A percentile compares a stretch with the other conserved stretches of the same genome.
Conservation (phyloP, 2,888 invertebrate genomes). For the Chirona hameri region DNA sequence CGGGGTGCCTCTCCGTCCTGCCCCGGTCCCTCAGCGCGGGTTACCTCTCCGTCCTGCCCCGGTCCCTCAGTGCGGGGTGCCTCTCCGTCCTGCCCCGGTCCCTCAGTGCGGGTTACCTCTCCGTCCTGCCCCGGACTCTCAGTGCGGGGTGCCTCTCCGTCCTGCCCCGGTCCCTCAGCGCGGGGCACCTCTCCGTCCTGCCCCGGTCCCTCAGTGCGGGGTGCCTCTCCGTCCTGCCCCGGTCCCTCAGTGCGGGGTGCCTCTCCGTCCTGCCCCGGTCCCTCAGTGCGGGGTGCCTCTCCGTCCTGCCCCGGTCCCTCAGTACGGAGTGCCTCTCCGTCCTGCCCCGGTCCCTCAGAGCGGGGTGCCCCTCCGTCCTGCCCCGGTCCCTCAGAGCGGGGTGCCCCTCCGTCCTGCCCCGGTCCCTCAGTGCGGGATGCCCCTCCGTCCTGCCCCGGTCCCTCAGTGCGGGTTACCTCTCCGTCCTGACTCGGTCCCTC, state of each 20-base stretch:
- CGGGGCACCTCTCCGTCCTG: neutral
- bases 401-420: neutral
- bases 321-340: neutral
- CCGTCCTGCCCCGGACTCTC: neutral
- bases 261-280: neutral
- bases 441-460: neutral
- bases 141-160: neutral
- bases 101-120: neutral
- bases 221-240: no score
- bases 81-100: neutral
- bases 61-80: no score
- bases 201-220: no score
- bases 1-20: neutral
- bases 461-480: neutral
- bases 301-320: neutral
- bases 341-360: neutral
- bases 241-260: no score
- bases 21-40: no score
- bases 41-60: no score
- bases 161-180: neutral
- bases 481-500: neutral
- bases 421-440: neutral
- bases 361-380: no score
- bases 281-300: neutral
- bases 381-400: no score